Conservation (phyloP, 2,113 vertebrate species). For the Cyphomyrus plagiostoma region DNA sequence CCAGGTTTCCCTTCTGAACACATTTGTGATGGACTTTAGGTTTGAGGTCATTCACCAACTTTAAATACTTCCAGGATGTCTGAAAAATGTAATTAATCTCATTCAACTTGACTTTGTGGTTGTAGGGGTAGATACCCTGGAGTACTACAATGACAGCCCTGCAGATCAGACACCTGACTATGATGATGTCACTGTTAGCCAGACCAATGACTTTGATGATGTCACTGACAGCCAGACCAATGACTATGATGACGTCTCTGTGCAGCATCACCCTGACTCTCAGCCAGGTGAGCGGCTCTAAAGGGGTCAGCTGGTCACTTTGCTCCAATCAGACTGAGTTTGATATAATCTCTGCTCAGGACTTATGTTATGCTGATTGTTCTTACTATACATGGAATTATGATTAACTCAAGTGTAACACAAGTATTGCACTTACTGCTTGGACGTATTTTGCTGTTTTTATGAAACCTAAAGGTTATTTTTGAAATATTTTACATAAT, state of each 20-base stretch:
- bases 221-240: not conserved
- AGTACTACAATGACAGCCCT: not conserved
- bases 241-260: slow-evolving; percentile 1
- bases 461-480: not conserved
- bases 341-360: not conserved
- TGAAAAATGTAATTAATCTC: not conserved
- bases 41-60: too few species aligned
- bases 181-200: too few species aligned
- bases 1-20: not conserved
- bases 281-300: not conserved
- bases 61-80: not conserved
- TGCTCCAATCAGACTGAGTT: not conserved
- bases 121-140: not conserved
- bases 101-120: not conserved
- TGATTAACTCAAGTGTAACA: not conserved
- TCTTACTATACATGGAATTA: not conserved
- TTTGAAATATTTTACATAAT: not conserved
- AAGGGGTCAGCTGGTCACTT: not conserved
- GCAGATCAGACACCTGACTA: not conserved
- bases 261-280: not conserved
- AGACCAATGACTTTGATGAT: not conserved
- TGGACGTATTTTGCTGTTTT: not conserved
- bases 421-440: not conserved
- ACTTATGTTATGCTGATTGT: not conserved
- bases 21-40: not conserved